Evolutionary conservation across 1,140 invertebrate species (phyloP), one percentile per base, ranked within the genome.

Genomic region (Drosophila arizonae): DNA sequence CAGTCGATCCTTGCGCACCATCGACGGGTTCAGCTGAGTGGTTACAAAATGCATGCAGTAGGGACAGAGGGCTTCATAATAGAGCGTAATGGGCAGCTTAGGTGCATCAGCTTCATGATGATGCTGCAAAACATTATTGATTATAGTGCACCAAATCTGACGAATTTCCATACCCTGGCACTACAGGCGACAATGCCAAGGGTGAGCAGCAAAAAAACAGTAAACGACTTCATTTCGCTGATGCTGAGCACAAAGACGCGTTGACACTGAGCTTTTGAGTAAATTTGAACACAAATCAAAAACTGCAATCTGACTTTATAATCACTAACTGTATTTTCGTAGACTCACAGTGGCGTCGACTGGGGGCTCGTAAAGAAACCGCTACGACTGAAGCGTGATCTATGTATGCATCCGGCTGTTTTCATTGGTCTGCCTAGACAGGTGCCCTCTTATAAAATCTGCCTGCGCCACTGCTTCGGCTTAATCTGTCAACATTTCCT

Each of bases 1-100:
- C 11, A 91, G 26, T 4, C 81, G 71, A 28, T 79, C 45, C 6
- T 56, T 61, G 6, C 21, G 46, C 1, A 72, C 11, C 81, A 90
- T 90, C 11, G 87, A 68, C 3, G 75, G 72, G 50, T 58, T 58
- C 6, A 92, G 52, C 52, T 91, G 76, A 2, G 24, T 51, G 1
- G 73, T 76, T 13, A 92, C 63, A 57, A 92, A 92, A 4, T 54
- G 15, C 65, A 75, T 90, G 60, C 90, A 91, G 65, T 90, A 90
- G 0, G 81, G 80, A 64, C 91, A 92, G 11, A 91, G 56, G 0
- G 90, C 46, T 26, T 92, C 91, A 66, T 92, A 92, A 62, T 90
- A 92, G 5, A 92, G 54, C 11, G 79, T 64, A n/a, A 91, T 61
- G 1, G 79, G 26, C 6, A 87, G 73, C 41, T 56, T 72, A 6